Base-by-base conservation (phyloP, 2,888 invertebrate genomes). In the Agrotis exclamationis region DNA sequence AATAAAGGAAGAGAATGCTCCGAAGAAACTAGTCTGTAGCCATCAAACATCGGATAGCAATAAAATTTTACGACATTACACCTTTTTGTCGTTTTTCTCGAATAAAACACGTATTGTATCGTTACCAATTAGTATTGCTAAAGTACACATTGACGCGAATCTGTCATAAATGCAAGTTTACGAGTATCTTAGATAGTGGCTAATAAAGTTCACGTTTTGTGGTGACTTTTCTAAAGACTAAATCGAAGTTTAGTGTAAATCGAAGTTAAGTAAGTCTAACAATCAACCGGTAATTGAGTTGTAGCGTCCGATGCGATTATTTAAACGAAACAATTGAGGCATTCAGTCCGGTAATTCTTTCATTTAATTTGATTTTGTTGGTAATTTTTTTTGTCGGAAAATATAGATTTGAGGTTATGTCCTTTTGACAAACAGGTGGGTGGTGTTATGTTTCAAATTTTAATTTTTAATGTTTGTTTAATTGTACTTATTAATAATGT, bases 101-200 rank as follows among this genome's bases (percentile, higher is more conserved):
- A 79, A 76, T 72, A 60, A 69, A 70, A 68, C 28, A 47, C 44
- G 57, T 64, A 76, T 86, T 89, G 88, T 89, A 82, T 88, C 81
- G 86, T 88, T 85, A 87, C 90, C 92, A 93, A 93, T 93, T 93
- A 93, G 92, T 89, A 82, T 87, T 81, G 79, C 63, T 86, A 86
- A 87, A 86, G 86, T 86, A 86, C 86, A 89, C 87, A 86, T 86
- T 85, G 87, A 82, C 80, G 85, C 82, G 86, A 83, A 88, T 88
- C 87, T 83, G 85, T 88, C 91, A 90, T 92, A 92, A 93, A 92
- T 89, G 87, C 80, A 80, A 84, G 87, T 93, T 93, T 89, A 93
- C 89, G 92, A 90, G 86, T 84, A 82, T 86, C 85, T 85, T 87
- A 86, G 88, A 89, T 90, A 87, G 88, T 88, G 83, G 87, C 89